These are phyloP conservation scores for Cenopis cana DNA, from an alignment of 2,888 invertebrate species.

Conservation along the genomic window DNA sequence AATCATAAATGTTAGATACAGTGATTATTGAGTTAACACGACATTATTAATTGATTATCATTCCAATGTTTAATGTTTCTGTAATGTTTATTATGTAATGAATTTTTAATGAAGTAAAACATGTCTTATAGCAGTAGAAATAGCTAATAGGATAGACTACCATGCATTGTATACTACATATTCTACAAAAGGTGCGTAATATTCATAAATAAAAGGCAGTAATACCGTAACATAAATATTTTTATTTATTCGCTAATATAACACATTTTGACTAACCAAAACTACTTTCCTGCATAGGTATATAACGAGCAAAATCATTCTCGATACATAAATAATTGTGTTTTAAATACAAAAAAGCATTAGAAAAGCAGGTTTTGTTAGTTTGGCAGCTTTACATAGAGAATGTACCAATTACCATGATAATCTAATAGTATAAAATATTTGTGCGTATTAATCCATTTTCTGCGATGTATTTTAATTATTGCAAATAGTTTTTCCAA, in stretches of 20 bases:
- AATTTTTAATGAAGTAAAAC: conserved; percentile 27
- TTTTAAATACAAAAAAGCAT: conserved; percentile 59
- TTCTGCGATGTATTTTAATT: conserved; percentile 4
- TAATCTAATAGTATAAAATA: conserved; percentile 48
- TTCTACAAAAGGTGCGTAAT: conserved; percentile 47
- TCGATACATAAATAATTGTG: conserved; percentile 51
- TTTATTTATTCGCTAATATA: conserved; percentile 56
- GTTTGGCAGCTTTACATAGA: conserved; percentile 55
- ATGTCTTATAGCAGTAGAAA: conserved; percentile 25
- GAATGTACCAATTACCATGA: conserved; percentile 56
- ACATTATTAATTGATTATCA: conserved; percentile 28
- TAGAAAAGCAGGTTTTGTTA: conserved; percentile 69
- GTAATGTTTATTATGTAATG: conserved; percentile 33
- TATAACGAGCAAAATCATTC: conserved; percentile 41
- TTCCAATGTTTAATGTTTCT: conserved; percentile 23
- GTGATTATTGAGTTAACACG: conserved; percentile 27
- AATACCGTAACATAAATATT: conserved; percentile 57
- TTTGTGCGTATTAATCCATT: conserved; percentile 2
- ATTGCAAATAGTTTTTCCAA: background rate
- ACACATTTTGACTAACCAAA: conserved; percentile 38
- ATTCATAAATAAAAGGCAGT: conserved; percentile 56
- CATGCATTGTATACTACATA: conserved; percentile 50
- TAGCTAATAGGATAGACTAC: conserved; percentile 38
- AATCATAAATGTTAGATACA: conserved; percentile 51
- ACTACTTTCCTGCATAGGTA: conserved; percentile 32